Conservation (phyloP, 2,888 invertebrate genomes). For the Andricus quercusramuli region DNA sequence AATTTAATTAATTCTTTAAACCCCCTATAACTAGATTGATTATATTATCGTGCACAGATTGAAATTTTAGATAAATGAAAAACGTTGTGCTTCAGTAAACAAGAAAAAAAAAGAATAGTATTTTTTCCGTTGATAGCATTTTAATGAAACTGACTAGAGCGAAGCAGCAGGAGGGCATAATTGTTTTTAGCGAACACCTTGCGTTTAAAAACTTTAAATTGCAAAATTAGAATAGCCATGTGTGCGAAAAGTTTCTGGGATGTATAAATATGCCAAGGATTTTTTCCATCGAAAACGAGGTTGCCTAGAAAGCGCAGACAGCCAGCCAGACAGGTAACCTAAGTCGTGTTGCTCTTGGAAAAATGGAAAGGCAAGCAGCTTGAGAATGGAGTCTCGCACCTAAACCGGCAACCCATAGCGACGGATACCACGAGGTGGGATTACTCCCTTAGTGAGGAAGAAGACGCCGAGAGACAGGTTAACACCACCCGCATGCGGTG, state of each 20-base stretch:
- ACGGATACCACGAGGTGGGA: conserved; percentile 53
- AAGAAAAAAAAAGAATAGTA: not conserved
- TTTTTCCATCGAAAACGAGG: conserved; percentile 27
- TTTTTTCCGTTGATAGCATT: not conserved
- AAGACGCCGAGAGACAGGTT: conserved; percentile 60
- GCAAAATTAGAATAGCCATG: conserved; percentile 17
- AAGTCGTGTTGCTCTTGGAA: conserved; percentile 34
- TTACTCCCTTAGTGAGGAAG: conserved; percentile 57
- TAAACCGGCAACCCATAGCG: conserved; percentile 13
- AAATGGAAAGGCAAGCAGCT: not conserved
- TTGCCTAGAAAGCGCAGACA: conserved; percentile 34
- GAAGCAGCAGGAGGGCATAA: not conserved
- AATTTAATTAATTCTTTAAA: too few species aligned
- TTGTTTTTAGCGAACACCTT: not conserved
- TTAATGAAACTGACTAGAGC: not conserved
- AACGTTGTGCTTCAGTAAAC: not conserved
- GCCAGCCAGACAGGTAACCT: conserved; percentile 13
- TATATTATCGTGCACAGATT: not conserved
- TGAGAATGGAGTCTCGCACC: conserved; percentile 48
- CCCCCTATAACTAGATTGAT: not conserved
- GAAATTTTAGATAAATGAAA: not conserved
- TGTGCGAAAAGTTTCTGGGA: conserved; percentile 19
- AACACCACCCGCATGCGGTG: conserved; percentile 56
- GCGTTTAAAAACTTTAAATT: conserved; percentile 6
- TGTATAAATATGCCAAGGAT: conserved; percentile 28